Percentiles rank a stretch among this genome's conserved stretches.
Evolutionary conservation across 1,140 invertebrate species (phyloP).

Genomic region (Ceratina australensis): DNA sequence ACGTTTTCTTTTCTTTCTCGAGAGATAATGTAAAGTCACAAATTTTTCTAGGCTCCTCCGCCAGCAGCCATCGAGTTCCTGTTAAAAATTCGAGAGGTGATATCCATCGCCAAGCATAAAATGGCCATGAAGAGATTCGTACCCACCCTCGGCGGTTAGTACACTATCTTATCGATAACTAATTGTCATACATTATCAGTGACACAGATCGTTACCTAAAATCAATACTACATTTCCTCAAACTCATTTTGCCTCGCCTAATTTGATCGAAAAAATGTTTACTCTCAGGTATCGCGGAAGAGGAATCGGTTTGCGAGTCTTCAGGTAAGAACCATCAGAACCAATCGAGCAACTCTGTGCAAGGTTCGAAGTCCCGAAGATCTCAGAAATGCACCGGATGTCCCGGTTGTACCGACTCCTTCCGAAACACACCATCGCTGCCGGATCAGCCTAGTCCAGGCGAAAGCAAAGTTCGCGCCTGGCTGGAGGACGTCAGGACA

Average conservation of each 20-base stretch:
- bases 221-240: too few species aligned
- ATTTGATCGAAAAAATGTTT: too few species aligned
- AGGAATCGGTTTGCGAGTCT: slow-evolving; percentile 78
- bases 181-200: too few species aligned
- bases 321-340: slow-evolving; percentile 67
- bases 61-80: slow-evolving; percentile 92
- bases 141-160: slow-evolving; percentile 84
- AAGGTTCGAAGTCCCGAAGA: slow-evolving; percentile 64
- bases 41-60: slow-evolving; percentile 86
- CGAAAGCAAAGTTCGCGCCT: slow-evolving; percentile 87
- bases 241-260: too few species aligned
- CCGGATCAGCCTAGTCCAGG: slow-evolving; percentile 71
- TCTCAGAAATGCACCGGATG: slow-evolving; percentile 82
- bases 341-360: slow-evolving; percentile 66
- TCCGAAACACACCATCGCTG: slow-evolving; percentile 56
- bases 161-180: too few species aligned
- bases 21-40: slow-evolving; percentile 57
- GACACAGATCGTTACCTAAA: too few species aligned
- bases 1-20: too few species aligned
- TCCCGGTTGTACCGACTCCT: slow-evolving; percentile 81
- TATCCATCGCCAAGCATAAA: slow-evolving; percentile 91
- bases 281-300: slow-evolving; percentile 80
- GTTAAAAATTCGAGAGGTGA: slow-evolving; percentile 92
- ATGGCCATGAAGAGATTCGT: slow-evolving; percentile 90
- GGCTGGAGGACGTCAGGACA: slow-evolving; percentile 86